Percentiles rank a stretch among this genome's conserved stretches.
These are phyloP conservation scores for Chelonus formosanus DNA, from an alignment of 2,888 invertebrate species.

Conservation along the genomic window DNA sequence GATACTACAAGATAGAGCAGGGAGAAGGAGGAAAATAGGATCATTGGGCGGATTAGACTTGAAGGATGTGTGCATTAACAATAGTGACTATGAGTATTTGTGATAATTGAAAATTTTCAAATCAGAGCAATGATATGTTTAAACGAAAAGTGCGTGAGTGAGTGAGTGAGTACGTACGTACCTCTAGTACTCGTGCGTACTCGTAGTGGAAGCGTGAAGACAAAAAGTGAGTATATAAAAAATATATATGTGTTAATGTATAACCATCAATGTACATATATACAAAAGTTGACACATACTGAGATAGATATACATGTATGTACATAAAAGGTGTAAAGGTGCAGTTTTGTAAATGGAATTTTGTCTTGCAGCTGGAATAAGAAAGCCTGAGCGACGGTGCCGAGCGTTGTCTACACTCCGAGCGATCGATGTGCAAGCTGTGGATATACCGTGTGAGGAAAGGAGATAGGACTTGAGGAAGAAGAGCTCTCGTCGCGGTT, in stretches of 20 bases:
- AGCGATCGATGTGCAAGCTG: slow-evolving; percentile 25
- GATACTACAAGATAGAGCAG: too few relatives aligned
- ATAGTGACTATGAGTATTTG: too few relatives aligned
- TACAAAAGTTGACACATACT: background rate
- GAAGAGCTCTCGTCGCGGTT: slow-evolving; percentile 7
- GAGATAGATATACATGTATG: background rate
- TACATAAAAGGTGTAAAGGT: slow-evolving; percentile 12
- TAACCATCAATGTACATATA: slow-evolving; percentile 8
- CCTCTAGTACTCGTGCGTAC: slow-evolving; percentile 36
- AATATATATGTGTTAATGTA: background rate
- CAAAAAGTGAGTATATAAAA: too few relatives aligned
- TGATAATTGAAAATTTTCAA: too few relatives aligned
- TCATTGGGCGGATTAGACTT: too few relatives aligned
- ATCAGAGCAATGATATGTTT: slow-evolving; percentile 24
- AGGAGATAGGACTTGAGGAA: slow-evolving; percentile 8
- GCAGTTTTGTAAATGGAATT: slow-evolving; percentile 5
- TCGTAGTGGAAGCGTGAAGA: background rate
- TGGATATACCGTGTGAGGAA: slow-evolving; percentile 22
- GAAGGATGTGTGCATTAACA: too few relatives aligned
- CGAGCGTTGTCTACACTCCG: slow-evolving; percentile 15
- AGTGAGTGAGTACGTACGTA: slow-evolving; percentile 44
- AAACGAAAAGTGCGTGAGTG: slow-evolving; percentile 49
- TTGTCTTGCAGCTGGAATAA: slow-evolving; percentile 21
- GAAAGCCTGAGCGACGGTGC: slow-evolving; percentile 23
- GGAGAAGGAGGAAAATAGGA: too few relatives aligned